These are phyloP conservation scores for Bombyx mandarina DNA, from an alignment of 1,140 invertebrate species.

Conservation along the genomic window DNA sequence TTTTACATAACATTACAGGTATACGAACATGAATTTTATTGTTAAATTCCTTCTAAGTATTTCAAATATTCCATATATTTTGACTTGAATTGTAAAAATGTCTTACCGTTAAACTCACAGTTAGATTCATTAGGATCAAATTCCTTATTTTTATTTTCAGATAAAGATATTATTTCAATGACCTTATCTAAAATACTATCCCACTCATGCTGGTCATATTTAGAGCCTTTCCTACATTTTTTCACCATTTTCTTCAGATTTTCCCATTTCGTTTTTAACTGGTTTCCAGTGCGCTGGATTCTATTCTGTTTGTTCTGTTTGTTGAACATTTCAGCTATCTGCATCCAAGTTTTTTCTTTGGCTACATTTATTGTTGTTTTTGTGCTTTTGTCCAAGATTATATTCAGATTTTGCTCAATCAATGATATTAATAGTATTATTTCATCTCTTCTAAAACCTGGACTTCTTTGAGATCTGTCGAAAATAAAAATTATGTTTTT, in stretches of 20 bases:
- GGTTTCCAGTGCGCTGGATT: slow-evolving; percentile 25
- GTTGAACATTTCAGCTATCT: slow-evolving; percentile 47
- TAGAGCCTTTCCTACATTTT: slow-evolving; percentile 9
- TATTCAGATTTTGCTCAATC: slow-evolving; percentile 40
- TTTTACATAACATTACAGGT: no score
- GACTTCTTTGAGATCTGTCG: slow-evolving; percentile 31
- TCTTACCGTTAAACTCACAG: no score
- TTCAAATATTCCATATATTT: no score
- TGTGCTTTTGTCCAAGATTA: slow-evolving; percentile 47
- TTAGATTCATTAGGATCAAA: no score
- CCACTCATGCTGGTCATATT: no score
- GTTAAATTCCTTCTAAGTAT: no score
- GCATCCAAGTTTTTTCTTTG: slow-evolving; percentile 43
- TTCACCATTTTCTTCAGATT: slow-evolving; percentile 47
- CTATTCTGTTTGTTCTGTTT: slow-evolving; percentile 28
- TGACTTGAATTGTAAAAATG: no score
- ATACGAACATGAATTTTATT: no score
- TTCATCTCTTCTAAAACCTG: slow-evolving; percentile 38
- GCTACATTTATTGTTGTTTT: slow-evolving; percentile 28
- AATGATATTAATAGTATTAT: slow-evolving; percentile 34
- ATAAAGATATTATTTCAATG: no score
- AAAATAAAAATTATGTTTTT: slow-evolving; percentile 2
- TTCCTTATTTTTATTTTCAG: no score
- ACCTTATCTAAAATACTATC: no score
- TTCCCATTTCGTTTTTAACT: slow-evolving; percentile 51